phyloP scores from a whole-genome alignment of 2,888 invertebrate species.

The Acanthosepion lycidas region DNA sequence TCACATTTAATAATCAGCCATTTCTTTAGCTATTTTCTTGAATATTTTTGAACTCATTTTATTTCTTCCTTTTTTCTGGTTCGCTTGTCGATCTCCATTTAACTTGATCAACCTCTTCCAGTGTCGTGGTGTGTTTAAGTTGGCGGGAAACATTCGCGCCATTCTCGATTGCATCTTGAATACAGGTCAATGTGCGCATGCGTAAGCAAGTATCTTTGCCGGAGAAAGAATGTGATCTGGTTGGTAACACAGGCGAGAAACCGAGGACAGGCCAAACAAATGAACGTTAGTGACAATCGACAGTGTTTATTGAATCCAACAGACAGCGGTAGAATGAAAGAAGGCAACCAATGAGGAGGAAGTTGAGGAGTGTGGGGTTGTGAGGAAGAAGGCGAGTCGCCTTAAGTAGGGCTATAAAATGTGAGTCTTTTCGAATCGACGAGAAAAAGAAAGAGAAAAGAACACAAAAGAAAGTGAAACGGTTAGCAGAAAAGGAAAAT shows the following conservation, averaged over 20 bases:
- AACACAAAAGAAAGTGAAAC: background rate
- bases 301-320: background rate
- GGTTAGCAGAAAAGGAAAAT: background rate
- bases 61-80: background rate
- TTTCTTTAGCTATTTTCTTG: background rate
- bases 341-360: background rate
- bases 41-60: no score
- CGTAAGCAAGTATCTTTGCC: constrained; percentile 15
- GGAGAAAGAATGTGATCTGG: background rate
- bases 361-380: background rate
- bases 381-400: background rate
- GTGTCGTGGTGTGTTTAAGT: background rate
- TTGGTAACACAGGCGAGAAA: background rate
- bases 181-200: constrained; percentile 18
- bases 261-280: background rate
- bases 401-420: background rate
- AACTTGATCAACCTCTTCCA: background rate
- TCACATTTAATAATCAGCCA: background rate
- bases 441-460: background rate
- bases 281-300: background rate
- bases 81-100: background rate
- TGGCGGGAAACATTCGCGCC: background rate
- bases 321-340: background rate
- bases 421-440: background rate
- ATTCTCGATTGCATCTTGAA: constrained; percentile 6